Evolutionary conservation across 2,113 vertebrate genomes (phyloP).

Genomic region (Ochotona princeps): DNA sequence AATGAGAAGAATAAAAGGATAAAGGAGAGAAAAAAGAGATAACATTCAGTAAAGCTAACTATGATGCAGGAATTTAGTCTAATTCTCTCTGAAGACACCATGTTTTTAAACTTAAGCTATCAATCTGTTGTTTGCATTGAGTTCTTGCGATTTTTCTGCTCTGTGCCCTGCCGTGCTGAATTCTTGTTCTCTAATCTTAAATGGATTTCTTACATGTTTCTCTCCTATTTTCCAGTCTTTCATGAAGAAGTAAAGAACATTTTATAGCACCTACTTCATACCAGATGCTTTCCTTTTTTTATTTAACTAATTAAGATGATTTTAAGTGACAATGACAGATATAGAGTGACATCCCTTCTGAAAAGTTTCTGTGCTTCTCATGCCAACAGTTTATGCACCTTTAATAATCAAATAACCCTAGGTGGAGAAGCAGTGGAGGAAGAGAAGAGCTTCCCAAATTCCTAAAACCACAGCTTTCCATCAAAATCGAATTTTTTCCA

Average conservation of each 20-base stretch:
- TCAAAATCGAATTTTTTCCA: slow-evolving; percentile 18
- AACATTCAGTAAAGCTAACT: background rate
- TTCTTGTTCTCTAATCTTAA: background rate
- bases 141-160: background rate
- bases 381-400: background rate
- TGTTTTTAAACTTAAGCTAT: background rate
- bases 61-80: background rate
- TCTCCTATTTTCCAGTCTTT: slow-evolving; percentile 1
- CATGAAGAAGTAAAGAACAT: background rate
- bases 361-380: background rate
- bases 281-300: background rate
- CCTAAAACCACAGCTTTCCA: background rate
- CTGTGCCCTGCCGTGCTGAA: background rate
- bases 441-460: background rate
- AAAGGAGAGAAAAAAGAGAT: background rate
- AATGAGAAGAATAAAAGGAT: background rate
- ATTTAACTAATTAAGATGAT: background rate
- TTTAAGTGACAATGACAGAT: background rate
- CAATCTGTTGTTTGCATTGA: background rate
- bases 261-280: background rate
- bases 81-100: background rate
- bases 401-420: background rate
- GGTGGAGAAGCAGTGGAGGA: background rate
- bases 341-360: background rate
- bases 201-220: background rate